Base-by-base conservation (phyloP, 2,888 invertebrate genomes). In the Hypselothyrea guttata region DNA sequence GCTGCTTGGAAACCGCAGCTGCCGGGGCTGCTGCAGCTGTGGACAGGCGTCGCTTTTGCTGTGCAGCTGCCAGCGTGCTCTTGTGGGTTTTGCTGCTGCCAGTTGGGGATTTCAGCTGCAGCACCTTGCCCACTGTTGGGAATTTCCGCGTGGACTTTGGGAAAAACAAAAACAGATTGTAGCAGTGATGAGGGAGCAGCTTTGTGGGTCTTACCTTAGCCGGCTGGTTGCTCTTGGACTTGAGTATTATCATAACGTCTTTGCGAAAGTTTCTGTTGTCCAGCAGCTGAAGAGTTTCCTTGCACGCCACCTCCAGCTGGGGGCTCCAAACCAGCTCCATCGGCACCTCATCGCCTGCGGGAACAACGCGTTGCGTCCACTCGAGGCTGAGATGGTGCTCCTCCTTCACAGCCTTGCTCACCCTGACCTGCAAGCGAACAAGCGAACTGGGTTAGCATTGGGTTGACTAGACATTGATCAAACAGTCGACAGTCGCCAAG, bases 301-400 rank as follows among this genome's bases (percentile, higher is more conserved):
- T 91, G 83, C 93, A 91, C 2, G 92, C 91, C 5, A 92, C 92
- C 28, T 91, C 91, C 67, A 92, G 90, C 11, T 82, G 87, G 0
- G 95, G 95, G 5, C 88, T 91, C 95, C 95, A 95, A 13, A 88
- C 86, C 77, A 95, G 89, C 34, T 92, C 91, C 72, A 95, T 89
- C 52, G 89, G 79, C 40, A 91, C 90, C 58, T 91, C 91, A 55
- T 91, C 90, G 38, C 92, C 90, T 0, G 93, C 91, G 33, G 92
- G 91, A 8, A 95, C 88, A 1, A 86, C 82, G 27, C 92, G 88
- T 85, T 92, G 91, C 57, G 90, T 91, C 90, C 92, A 92, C 41
- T 92, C 93, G 8, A 94, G 86, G 9, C 88, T 86, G 4, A 95
- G 89, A 57, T 91, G 90, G 42, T 93, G 87, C 16, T 94, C 94